phyloP scores from a whole-genome alignment of 2,113 vertebrate species.

The Phainopepla nitens region DNA sequence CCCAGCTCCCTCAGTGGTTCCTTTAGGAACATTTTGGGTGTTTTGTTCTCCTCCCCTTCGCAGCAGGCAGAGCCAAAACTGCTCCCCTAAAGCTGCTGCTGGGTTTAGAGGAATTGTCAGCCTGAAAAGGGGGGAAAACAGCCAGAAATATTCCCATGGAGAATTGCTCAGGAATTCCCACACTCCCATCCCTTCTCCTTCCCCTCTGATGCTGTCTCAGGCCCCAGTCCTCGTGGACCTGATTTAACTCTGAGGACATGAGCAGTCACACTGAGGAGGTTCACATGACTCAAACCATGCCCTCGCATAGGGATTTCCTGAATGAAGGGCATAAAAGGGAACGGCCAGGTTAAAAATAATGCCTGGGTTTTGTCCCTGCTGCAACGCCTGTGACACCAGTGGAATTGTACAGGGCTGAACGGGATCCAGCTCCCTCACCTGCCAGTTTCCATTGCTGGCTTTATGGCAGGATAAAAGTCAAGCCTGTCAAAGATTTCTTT shows the following conservation, averaged over 20 bases:
- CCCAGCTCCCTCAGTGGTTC: neutral
- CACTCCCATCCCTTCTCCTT: neutral
- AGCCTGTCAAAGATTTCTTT: neutral
- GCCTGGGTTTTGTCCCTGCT: neutral
- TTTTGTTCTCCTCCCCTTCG: neutral
- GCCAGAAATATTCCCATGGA: neutral
- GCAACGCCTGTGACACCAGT: slow-evolving; percentile 22
- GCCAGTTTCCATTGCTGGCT: neutral
- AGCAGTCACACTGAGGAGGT: slow-evolving; percentile 6
- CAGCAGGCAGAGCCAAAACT: neutral
- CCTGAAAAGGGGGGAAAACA: neutral
- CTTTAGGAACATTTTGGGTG: neutral
- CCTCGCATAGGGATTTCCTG: slow-evolving; percentile 33
- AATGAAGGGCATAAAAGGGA: slow-evolving; percentile 13
- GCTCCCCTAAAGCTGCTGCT: neutral
- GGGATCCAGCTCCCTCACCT: slow-evolving; percentile 14
- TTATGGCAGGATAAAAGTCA: neutral
- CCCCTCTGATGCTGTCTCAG: neutral
- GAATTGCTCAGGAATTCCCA: neutral
- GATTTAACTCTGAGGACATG: neutral
- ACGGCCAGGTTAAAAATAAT: slow-evolving; percentile 38
- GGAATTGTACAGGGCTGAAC: slow-evolving; percentile 53
- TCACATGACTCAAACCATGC: slow-evolving; percentile 40
- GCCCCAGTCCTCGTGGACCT: neutral
- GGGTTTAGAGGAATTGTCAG: neutral